Percentiles rank a stretch among this genome's conserved stretches.
phyloP scores from a whole-genome alignment of 2,113 vertebrate species.

The Leiothrix lutea region DNA sequence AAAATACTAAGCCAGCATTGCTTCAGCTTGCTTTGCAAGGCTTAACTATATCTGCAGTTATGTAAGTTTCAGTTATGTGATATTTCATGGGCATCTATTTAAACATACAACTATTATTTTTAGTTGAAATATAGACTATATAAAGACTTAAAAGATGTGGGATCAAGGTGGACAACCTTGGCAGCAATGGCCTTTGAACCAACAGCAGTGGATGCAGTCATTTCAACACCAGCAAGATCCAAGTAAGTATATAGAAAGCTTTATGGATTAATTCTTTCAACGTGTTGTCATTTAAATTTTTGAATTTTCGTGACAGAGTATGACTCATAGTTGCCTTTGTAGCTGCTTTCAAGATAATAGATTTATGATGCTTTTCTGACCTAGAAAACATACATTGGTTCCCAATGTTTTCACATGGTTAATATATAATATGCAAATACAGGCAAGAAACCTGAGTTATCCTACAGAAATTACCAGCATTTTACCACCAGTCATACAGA shows the following conservation, averaged over 20 bases:
- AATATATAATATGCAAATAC: not conserved
- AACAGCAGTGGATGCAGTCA: slow-evolving; percentile 99
- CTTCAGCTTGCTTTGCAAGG: slow-evolving; percentile 64
- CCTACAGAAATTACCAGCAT: not conserved
- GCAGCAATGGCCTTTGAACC: slow-evolving; percentile 98
- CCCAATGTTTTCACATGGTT: not conserved
- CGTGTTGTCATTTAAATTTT: not conserved
- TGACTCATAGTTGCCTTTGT: not conserved
- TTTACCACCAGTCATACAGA: not conserved
- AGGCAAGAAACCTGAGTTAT: not conserved
- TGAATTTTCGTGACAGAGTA: not conserved
- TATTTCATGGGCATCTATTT: slow-evolving; percentile 57
- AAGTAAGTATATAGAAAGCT: slow-evolving; percentile 78
- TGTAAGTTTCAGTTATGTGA: slow-evolving; percentile 56
- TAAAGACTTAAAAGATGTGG: slow-evolving; percentile 87
- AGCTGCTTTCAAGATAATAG: not conserved
- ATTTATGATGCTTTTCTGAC: not conserved
- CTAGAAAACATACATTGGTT: not conserved
- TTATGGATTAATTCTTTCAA: slow-evolving; percentile 7
- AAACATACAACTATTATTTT: slow-evolving; percentile 69
- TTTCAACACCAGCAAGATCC: slow-evolving; percentile 99
- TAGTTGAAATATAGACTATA: slow-evolving; percentile 70
- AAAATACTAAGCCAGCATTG: slow-evolving; percentile 51
- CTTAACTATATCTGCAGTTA: slow-evolving; percentile 59
- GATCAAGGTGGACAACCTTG: slow-evolving; percentile 99